Evolutionary conservation across 2,888 invertebrate species (phyloP).

Genomic region (Strigamia maritima): DNA sequence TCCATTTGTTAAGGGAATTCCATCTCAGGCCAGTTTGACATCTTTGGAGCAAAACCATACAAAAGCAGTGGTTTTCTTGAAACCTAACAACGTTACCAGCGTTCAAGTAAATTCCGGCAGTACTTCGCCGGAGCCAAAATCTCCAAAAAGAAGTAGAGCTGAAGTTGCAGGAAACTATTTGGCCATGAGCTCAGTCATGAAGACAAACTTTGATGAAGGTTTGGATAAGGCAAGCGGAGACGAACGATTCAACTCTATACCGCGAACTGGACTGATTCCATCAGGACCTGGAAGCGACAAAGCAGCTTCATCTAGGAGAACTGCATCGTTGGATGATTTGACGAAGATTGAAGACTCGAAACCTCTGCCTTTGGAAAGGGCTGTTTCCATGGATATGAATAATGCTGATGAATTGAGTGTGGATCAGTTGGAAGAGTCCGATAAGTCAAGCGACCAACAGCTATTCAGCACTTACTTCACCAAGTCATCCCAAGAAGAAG

Average conservation of each 20-base stretch:
- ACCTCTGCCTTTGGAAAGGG: constrained; percentile 60
- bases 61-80: neutral
- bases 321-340: constrained; percentile 74
- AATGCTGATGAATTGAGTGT: constrained; percentile 51
- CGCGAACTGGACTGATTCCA: neutral
- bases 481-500: neutral
- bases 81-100: constrained; percentile 34
- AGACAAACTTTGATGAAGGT: constrained; percentile 36
- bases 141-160: neutral
- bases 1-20: constrained; percentile 2
- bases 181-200: constrained; percentile 11
- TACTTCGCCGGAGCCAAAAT: neutral
- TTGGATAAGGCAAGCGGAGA: constrained; percentile 37
- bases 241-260: constrained; percentile 22
- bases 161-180: neutral
- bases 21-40: neutral
- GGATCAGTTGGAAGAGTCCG: constrained; percentile 45
- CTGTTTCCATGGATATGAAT: constrained; percentile 75
- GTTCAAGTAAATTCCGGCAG: constrained; percentile 24
- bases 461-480: neutral
- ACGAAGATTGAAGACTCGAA: constrained; percentile 61
- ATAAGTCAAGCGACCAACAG: constrained; percentile 34
- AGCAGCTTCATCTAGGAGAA: constrained; percentile 59
- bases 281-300: neutral
- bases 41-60: neutral